These are phyloP conservation scores for Thamnophis elegans DNA, from an alignment of 2,797 vertebrate genomes.

Conservation along the genomic window DNA sequence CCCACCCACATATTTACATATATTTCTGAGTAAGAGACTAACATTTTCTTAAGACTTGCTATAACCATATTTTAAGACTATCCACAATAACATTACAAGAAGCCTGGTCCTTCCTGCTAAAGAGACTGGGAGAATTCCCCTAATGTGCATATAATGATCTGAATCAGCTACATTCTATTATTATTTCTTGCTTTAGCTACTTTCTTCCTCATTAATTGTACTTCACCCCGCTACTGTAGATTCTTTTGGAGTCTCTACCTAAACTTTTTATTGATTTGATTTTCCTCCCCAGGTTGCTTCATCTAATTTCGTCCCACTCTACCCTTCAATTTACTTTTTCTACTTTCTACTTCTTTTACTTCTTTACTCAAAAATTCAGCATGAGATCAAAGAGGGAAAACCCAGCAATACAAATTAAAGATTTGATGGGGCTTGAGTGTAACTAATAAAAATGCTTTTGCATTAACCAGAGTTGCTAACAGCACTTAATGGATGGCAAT, in stretches of 20 bases:
- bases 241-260: background rate
- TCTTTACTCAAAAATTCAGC: slow-evolving; percentile 46
- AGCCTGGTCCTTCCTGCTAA: background rate
- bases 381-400: slow-evolving; percentile 55
- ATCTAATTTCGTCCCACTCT: background rate
- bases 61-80: background rate
- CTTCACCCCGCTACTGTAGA: no score
- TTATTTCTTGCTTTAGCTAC: background rate
- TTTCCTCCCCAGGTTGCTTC: background rate
- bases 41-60: background rate
- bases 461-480: slow-evolving; percentile 53
- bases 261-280: background rate
- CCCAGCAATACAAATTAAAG: slow-evolving; percentile 43
- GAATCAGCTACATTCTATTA: background rate
- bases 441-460: slow-evolving; percentile 58
- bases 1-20: background rate
- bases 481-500: slow-evolving; percentile 38
- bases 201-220: background rate
- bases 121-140: background rate
- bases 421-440: slow-evolving; percentile 51
- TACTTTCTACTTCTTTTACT: background rate
- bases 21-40: background rate
- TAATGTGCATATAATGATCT: background rate
- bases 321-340: slow-evolving; percentile 19
- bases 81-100: background rate